These are phyloP conservation scores for Actinemys pallida DNA, from an alignment of 2,113 vertebrate genomes.

Conservation along the genomic window DNA sequence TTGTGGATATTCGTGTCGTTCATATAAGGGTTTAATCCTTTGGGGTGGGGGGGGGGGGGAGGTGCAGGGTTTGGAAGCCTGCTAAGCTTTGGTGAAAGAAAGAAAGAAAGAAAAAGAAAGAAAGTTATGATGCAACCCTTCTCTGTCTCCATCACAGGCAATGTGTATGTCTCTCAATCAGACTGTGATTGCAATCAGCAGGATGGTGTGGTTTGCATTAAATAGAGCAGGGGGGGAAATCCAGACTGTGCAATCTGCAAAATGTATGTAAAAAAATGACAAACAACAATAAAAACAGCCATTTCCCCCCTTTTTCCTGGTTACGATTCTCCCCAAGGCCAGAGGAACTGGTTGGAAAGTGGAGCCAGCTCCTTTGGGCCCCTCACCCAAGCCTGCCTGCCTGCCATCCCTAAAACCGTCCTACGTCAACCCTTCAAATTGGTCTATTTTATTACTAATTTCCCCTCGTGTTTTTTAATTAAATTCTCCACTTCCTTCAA, in stretches of 20 bases:
- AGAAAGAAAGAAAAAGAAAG: background rate
- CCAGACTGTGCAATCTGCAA: constrained; percentile 72
- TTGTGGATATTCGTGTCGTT: fast-evolving
- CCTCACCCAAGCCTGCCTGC: fast-evolving
- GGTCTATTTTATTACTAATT: constrained; percentile 76
- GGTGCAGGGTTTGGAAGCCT: background rate
- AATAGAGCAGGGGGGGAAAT: constrained; percentile 52
- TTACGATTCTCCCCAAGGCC: constrained; percentile 27
- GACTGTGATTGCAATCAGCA: constrained; percentile 81
- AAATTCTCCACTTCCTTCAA: constrained; percentile 78
- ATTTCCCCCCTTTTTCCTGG: background rate
- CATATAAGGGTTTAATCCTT: background rate
- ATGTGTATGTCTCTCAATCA: constrained; percentile 76
- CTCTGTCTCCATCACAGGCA: constrained; percentile 50
- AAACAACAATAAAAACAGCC: constrained; percentile 68
- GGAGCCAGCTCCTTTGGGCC: fast-evolving
- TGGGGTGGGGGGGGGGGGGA: fast-evolving
- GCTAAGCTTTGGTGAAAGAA: too few species aligned
- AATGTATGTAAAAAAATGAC: constrained; percentile 73
- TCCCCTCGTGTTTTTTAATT: constrained; percentile 81
- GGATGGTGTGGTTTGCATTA: constrained; percentile 69
- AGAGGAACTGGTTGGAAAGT: background rate
- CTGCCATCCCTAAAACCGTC: background rate
- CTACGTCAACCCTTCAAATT: constrained; percentile 48
- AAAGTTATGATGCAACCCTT: constrained; percentile 63